These are phyloP conservation scores for Dynastes maya DNA, from an alignment of 2,888 invertebrate species.

Conservation along the genomic window DNA sequence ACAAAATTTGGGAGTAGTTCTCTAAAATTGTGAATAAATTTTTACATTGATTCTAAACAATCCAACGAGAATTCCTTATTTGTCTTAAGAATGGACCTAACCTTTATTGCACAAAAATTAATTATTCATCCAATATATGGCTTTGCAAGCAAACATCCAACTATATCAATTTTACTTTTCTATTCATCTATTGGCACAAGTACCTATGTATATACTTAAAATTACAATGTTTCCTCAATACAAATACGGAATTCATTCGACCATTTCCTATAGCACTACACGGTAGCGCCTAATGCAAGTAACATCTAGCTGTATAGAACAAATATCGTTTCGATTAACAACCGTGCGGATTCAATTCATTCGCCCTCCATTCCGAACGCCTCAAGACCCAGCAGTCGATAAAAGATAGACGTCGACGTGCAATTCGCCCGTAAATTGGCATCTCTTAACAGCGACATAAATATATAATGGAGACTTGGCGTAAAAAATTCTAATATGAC, in stretches of 20 bases:
- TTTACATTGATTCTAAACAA: too few relatives aligned
- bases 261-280: not conserved
- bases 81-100: too few relatives aligned
- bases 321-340: constrained; percentile 25
- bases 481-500: constrained; percentile 25
- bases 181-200: too few relatives aligned
- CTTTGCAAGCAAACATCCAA: too few relatives aligned
- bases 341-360: constrained; percentile 19
- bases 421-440: constrained; percentile 20
- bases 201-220: too few relatives aligned
- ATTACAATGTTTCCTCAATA: not conserved
- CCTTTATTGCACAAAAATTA: too few relatives aligned
- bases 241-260: constrained; percentile 10
- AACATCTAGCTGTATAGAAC: not conserved
- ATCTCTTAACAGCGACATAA: constrained; percentile 25
- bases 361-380: not conserved
- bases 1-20: too few relatives aligned
- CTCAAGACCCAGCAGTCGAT: not conserved
- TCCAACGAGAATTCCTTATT: too few relatives aligned
- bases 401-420: constrained; percentile 5
- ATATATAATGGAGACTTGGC: not conserved
- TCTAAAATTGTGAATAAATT: too few relatives aligned
- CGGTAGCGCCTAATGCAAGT: too few relatives aligned
- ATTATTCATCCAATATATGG: too few relatives aligned
- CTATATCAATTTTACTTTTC: too few relatives aligned